Base-by-base conservation (phyloP, 1,140 invertebrate species). In the Akabosia matsudoensis region DNA sequence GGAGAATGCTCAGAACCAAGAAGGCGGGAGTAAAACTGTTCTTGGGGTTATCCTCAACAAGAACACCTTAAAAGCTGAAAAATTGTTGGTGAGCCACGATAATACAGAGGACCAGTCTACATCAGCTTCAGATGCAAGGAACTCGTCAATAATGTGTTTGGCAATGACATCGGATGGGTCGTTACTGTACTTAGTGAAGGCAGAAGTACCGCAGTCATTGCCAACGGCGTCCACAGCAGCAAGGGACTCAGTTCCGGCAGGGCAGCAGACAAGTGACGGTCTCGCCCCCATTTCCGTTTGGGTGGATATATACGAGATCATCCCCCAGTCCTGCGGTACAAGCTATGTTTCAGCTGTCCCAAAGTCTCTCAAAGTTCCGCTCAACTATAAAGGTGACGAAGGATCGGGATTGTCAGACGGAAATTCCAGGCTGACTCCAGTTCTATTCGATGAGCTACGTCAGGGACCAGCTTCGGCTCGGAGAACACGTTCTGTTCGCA, bases 141-240 rank as follows among this genome's bases (percentile, higher is more conserved):
- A 78, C 80, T 37, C 77, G 84, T 28, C 82, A n/a, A 80, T 83
- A 54, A 67, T 83, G 1, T 70, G 84, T 10, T 82, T 84, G 76
- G 74, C 70, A 28, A 77, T 80, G 51, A 82, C 81, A 13, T 78
- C 84, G 51, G 74, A 83, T 79, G 84, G 83, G 61, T 56, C 70
- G 22, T 31, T 76, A 54, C 31, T 54, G 24, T 79, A 54, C n/a
- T 75, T 70, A 31, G 24, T 75, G 33, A 24, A n/a, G 61, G 31
- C 45, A 22, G 56, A 67, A 22, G 1, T 61, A 24, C 30, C 26
- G 7, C 33, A 22, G 3, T 14, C 26, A 33, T 1, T 33, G 10
- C 79, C 84, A 51, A 80, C 78, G 45, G 84, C 85, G 64, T 79
- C 31, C 31, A 14, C 31, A 33, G 14, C 7, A 22, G 33, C 1